Percentiles rank a stretch among this genome's conserved stretches.
phyloP scores from a whole-genome alignment of 1,140 invertebrate genomes.

The Apis dorsata region DNA sequence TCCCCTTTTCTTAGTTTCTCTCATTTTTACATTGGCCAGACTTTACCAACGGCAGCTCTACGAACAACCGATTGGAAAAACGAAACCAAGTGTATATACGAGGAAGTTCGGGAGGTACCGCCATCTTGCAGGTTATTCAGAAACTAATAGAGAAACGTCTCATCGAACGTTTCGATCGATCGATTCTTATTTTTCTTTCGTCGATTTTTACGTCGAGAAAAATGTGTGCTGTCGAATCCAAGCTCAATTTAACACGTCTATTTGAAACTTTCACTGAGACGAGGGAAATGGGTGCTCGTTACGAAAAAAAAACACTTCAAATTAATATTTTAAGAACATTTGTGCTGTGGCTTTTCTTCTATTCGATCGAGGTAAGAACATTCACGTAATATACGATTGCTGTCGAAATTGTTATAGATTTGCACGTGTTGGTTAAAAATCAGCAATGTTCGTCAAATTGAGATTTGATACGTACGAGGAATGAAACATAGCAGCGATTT shows the following conservation, averaged over 20 bases:
- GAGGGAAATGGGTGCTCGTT: slow-evolving; percentile 21
- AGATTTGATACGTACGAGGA: too few relatives aligned
- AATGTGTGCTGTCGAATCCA: too few relatives aligned
- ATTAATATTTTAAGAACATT: background rate
- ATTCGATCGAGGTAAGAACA: slow-evolving; percentile 29
- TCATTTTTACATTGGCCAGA: too few relatives aligned
- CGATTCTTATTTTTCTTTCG: background rate
- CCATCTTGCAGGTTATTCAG: background rate
- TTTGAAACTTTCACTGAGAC: slow-evolving; percentile 22
- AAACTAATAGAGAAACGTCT: background rate
- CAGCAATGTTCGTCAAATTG: background rate
- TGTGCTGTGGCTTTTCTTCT: background rate
- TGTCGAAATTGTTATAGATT: background rate
- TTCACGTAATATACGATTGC: background rate
- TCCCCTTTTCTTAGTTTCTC: too few relatives aligned
- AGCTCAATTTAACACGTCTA: too few relatives aligned
- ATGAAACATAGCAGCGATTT: too few relatives aligned
- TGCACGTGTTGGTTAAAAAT: background rate
- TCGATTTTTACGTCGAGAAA: background rate
- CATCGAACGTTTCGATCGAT: slow-evolving; percentile 1
- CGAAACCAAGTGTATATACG: background rate
- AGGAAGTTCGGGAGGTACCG: background rate
- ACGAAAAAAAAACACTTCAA: background rate
- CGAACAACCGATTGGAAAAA: too few relatives aligned
- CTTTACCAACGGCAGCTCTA: too few relatives aligned